These are phyloP conservation scores for Ceratosolen solmsi DNA, from an alignment of 1,140 invertebrate species.

Conservation along the genomic window DNA sequence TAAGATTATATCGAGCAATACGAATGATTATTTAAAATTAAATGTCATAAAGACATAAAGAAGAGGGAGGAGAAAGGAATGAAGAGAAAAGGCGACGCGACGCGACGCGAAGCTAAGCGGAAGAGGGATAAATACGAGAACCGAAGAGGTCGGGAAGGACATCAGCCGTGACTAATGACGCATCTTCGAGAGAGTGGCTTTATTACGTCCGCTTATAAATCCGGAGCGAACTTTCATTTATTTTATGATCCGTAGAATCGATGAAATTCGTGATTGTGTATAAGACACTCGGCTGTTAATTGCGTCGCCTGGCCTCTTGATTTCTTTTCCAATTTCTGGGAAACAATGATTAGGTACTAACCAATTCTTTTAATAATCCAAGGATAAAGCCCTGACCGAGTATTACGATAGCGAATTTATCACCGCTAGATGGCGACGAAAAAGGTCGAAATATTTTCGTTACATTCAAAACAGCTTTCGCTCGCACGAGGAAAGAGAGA, in stretches of 20 bases:
- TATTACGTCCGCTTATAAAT: conserved; percentile 28
- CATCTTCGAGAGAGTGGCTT: neutral
- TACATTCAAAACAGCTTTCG: too few species aligned
- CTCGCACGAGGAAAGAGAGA: too few species aligned
- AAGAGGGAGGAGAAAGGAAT: too few species aligned
- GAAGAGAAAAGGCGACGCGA: too few species aligned
- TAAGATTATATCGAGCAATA: neutral
- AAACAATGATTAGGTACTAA: too few species aligned
- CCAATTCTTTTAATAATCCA: too few species aligned
- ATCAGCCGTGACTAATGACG: conserved; percentile 28
- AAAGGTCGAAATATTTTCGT: too few species aligned
- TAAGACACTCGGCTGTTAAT: neutral
- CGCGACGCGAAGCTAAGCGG: too few species aligned
- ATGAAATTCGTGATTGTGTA: neutral
- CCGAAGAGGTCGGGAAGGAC: neutral
- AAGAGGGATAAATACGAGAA: neutral
- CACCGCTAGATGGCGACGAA: too few species aligned
- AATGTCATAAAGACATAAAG: neutral
- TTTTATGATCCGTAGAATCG: neutral
- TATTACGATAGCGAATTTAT: too few species aligned
- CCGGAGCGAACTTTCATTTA: neutral
- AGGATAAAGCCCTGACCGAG: neutral
- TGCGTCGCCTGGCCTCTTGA: neutral
- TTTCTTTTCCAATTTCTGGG: too few species aligned
- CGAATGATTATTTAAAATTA: neutral